Conservation (phyloP, 2,888 invertebrate species). For the Syrista parreyssii region DNA sequence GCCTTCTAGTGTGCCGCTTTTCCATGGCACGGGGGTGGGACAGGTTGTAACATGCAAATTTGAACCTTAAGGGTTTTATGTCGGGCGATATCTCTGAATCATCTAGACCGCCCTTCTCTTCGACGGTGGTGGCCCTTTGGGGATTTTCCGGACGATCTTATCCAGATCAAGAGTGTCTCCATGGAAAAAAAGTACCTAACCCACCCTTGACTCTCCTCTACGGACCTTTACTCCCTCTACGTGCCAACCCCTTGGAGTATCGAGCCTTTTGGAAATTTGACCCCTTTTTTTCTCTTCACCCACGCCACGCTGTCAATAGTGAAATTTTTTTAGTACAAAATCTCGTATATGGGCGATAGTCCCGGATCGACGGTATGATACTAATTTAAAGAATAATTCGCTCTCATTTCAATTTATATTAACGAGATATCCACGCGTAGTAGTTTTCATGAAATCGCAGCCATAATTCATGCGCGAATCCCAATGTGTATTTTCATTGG, state of each 20-base stretch:
- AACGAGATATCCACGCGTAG: too few species aligned
- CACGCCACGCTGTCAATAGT: neutral
- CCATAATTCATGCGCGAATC: constrained; percentile 30
- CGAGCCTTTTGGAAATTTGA: constrained; percentile 10
- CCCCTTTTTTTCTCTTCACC: constrained; percentile 11
- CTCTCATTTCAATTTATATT: too few species aligned
- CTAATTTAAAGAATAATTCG: too few species aligned
- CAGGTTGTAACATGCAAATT: constrained; percentile 65
- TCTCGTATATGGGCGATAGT: too few species aligned
- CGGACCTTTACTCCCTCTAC: too few species aligned
- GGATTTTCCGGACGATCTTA: constrained; percentile 56
- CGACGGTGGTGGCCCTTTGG: constrained; percentile 40
- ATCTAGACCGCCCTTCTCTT: constrained; percentile 48
- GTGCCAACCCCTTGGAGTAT: neutral
- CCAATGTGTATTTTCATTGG: constrained; percentile 48
- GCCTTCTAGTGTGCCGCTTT: too few species aligned
- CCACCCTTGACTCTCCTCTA: neutral
- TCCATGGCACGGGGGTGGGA: constrained; percentile 18
- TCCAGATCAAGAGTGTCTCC: constrained; percentile 54
- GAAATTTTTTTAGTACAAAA: too few species aligned
- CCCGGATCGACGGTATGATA: too few species aligned
- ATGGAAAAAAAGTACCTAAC: constrained; percentile 24
- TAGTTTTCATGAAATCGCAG: too few species aligned
- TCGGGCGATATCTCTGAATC: constrained; percentile 63
- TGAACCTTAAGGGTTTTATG: constrained; percentile 65